Evolutionary conservation across 2,113 vertebrate genomes (phyloP), one percentile per base, ranked within the genome.

Genomic region (Rhinoderma darwinii): DNA sequence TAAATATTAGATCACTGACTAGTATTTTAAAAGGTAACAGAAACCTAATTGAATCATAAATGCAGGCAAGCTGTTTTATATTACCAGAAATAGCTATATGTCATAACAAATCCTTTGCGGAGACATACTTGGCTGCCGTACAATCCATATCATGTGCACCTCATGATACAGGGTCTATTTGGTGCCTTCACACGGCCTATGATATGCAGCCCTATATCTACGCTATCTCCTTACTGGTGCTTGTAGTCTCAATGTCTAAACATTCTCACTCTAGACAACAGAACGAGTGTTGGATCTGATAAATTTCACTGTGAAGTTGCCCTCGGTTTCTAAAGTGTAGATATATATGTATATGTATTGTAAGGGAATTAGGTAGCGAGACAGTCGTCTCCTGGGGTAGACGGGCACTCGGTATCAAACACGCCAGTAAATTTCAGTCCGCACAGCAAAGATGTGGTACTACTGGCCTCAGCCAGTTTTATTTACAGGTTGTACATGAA

Each of bases 1-100:
- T 44, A 44, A 30, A 27, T 15, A 74, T 83, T 75, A 61, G 73
- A 61, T 77, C 74, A 86, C 17, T 37, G 74, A 66, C 84, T 22
- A 68, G 41, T 25, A 18, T n/a, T 61, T 66, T 78, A 78, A 73
- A 78, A 86, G 84, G 73, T 86, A 86, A 78, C 59, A 32, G 37
- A 77, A 77, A 43, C 78, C 73, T n/a, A 39, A 86, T 78, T 78
- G 41, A 86, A 78, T 78, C 41, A 56, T 78, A 86, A 77, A n/a
- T 47, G 44, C 68, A 59, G 82, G 25, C 44, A 56, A 59, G 50
- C 72, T 84, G 83, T 56, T 84, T 54, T 76, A 17, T 43, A 84
- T 76, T 84, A 76, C 35, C 83, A 76, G 41, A 61, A 66, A 86
- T 86, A 56, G 68, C 77, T 78, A 35, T 14, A 86, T 75, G 59